phyloP scores from a whole-genome alignment of 35 echinoderm and acorn worm genomes.

The Ophioderma brevispina region DNA sequence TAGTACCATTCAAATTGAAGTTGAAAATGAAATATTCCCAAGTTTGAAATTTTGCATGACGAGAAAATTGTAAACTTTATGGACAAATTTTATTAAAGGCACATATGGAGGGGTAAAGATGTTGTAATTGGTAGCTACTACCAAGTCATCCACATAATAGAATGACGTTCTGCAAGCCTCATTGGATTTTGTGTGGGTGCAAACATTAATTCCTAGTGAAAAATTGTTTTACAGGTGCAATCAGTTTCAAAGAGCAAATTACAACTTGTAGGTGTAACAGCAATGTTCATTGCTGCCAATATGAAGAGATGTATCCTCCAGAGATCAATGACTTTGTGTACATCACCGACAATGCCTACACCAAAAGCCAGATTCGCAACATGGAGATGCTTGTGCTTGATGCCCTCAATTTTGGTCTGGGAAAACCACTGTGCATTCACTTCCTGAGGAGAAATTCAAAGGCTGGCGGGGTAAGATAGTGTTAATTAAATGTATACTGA shows the following conservation, averaged over 20 bases:
- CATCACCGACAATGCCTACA: slow-evolving; percentile 99
- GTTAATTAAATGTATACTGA: background rate
- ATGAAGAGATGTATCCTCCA: slow-evolving; percentile 99
- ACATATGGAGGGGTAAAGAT: too few relatives aligned
- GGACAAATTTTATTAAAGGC: too few relatives aligned
- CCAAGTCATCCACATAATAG: too few relatives aligned
- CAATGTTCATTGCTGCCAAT: slow-evolving; percentile 96
- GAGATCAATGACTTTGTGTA: slow-evolving; percentile 99
- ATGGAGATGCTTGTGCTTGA: slow-evolving; percentile 74
- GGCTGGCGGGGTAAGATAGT: slow-evolving; percentile 81
- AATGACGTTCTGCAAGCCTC: too few relatives aligned
- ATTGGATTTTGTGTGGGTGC: too few relatives aligned
- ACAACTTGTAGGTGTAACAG: slow-evolving; percentile 92
- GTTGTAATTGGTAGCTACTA: too few relatives aligned
- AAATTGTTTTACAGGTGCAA: slow-evolving; percentile 80
- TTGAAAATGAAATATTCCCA: too few relatives aligned
- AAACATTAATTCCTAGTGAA: too few relatives aligned
- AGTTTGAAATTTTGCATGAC: too few relatives aligned
- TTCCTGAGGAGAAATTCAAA: slow-evolving; percentile 95
- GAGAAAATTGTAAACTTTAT: too few relatives aligned
- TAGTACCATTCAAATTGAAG: too few relatives aligned
- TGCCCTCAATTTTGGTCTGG: slow-evolving; percentile 61
- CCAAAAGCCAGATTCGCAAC: slow-evolving; percentile 69
- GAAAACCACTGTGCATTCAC: slow-evolving; percentile 92
- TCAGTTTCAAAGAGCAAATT: slow-evolving; percentile 86